Percentiles rank a stretch among this genome's conserved stretches.
These are phyloP conservation scores for Pachycephus smyrnensis DNA, from an alignment of 2,888 invertebrate species.

Conservation along the genomic window DNA sequence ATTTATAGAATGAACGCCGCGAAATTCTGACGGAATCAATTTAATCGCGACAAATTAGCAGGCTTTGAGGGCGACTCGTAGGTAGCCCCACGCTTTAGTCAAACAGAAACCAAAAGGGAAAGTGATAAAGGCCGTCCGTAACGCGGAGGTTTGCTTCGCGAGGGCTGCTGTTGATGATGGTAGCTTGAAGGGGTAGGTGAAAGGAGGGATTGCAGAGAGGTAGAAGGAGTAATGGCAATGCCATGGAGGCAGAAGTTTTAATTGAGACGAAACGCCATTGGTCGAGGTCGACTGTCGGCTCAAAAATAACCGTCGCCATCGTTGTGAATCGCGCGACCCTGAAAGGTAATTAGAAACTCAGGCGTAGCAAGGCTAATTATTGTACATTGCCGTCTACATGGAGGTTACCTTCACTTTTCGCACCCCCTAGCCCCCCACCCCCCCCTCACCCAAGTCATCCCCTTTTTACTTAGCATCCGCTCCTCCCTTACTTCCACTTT, in stretches of 20 bases:
- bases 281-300: neutral
- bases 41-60: neutral
- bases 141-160: neutral
- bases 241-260: neutral
- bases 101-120: neutral
- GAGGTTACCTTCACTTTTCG: neutral
- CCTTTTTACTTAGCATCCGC: neutral
- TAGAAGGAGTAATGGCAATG: neutral
- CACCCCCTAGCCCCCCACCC: neutral
- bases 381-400: neutral
- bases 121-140: neutral
- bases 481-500: neutral
- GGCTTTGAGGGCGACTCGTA: neutral
- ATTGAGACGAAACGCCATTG: neutral
- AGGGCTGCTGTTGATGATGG: neutral
- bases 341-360: slow-evolving; percentile 20
- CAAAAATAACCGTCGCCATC: neutral
- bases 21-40: neutral
- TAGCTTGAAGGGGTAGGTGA: neutral
- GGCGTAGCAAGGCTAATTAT: slow-evolving; percentile 23
- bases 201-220: neutral
- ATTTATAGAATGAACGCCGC: neutral
- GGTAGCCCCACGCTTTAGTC: neutral
- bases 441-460: neutral
- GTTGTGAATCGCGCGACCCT: neutral